phyloP scores from a whole-genome alignment of 2,797 vertebrate species.

The Sebastiscus tertius region DNA sequence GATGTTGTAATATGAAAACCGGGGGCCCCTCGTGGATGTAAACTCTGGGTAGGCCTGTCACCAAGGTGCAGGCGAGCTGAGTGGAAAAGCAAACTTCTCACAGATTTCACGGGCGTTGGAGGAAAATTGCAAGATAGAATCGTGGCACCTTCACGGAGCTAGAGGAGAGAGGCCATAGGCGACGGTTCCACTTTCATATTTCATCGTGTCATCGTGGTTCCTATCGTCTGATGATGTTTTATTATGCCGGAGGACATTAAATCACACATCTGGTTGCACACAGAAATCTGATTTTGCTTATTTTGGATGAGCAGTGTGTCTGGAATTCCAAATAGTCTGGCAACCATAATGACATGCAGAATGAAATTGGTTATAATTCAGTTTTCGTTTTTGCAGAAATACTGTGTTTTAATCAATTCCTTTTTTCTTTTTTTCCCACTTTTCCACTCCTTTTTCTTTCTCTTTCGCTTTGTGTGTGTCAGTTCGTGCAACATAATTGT shows the following conservation, averaged over 20 bases:
- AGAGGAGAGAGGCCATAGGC: constrained; percentile 1
- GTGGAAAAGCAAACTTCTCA: constrained; percentile 77
- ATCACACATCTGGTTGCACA: neutral
- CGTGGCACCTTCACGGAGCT: constrained; percentile 19
- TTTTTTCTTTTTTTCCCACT: neutral
- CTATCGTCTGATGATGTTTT: constrained; percentile 4
- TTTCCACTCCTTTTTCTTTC: neutral
- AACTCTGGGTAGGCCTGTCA: constrained; percentile 68
- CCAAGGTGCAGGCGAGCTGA: constrained; percentile 58
- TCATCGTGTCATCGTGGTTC: neutral
- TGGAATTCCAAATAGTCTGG: neutral
- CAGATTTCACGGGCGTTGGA: constrained; percentile 42
- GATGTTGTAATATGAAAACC: constrained; percentile 79
- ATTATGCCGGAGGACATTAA: neutral
- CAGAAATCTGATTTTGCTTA: neutral
- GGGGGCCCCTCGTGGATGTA: constrained; percentile 71
- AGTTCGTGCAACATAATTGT: neutral
- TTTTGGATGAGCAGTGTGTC: neutral
- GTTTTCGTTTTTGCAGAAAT: neutral
- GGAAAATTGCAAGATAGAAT: constrained; percentile 52
- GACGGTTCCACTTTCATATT: constrained; percentile 4
- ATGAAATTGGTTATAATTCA: neutral
- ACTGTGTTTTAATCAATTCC: neutral
- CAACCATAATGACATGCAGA: neutral
- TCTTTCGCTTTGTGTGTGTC: neutral